Conservation (phyloP, 2,888 invertebrate species). For the Drosophila setosimentum region DNA sequence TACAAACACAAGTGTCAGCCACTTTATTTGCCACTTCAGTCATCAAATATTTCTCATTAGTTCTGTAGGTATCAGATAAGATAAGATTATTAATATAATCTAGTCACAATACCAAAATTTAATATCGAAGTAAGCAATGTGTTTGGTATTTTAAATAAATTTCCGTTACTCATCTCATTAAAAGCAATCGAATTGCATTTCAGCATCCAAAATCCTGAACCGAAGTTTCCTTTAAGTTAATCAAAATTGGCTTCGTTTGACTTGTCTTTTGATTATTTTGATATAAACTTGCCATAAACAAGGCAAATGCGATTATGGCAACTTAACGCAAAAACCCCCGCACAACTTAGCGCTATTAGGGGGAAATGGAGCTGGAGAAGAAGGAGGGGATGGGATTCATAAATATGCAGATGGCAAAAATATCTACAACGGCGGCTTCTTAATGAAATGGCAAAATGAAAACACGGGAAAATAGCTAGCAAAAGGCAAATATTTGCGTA, state of each 20-base stretch:
- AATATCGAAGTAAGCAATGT: slow-evolving; percentile 5
- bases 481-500: slow-evolving; percentile 67
- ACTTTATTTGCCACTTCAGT: not conserved
- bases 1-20: not conserved
- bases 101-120: not conserved
- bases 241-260: slow-evolving; percentile 55
- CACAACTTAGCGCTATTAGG: slow-evolving; percentile 48
- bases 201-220: not conserved
- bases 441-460: slow-evolving; percentile 73
- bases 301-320: slow-evolving; percentile 57
- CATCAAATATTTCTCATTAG: not conserved
- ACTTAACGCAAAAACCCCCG: slow-evolving; percentile 41
- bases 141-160: slow-evolving; percentile 19
- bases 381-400: not conserved
- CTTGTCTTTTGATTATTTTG: slow-evolving; percentile 56
- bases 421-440: slow-evolving; percentile 41
- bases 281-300: slow-evolving; percentile 61
- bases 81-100: slow-evolving; percentile 8
- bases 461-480: slow-evolving; percentile 64
- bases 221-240: slow-evolving; percentile 54
- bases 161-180: slow-evolving; percentile 2
- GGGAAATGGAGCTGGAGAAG: not conserved
- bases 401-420: slow-evolving; percentile 29
- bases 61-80: not conserved
- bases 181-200: slow-evolving; percentile 25